phyloP scores from a whole-genome alignment of 1,140 invertebrate species.

The Leptinotarsa undecemlineata region DNA sequence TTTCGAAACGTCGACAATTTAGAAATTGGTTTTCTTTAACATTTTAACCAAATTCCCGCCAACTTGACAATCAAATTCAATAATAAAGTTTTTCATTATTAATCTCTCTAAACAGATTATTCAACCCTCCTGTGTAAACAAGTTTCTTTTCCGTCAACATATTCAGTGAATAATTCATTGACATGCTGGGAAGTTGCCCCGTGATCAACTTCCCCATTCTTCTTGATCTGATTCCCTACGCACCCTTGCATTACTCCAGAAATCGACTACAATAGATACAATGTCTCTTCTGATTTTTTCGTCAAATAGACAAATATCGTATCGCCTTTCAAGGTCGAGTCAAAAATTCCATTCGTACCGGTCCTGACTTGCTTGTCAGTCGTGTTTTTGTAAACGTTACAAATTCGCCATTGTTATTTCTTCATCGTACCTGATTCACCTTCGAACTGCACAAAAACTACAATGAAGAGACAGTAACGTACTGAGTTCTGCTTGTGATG shows the following conservation, averaged over 20 bases:
- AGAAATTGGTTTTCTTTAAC: no score
- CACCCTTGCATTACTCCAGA: not conserved
- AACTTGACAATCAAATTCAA: no score
- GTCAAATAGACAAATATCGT: not conserved
- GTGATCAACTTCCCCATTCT: not conserved
- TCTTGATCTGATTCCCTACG: not conserved
- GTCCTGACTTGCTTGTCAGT: constrained; percentile 15
- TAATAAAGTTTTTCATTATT: no score
- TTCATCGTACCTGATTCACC: constrained; percentile 34
- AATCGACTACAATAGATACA: not conserved
- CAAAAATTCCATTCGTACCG: not conserved
- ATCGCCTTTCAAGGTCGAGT: constrained; percentile 4
- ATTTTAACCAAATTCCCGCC: no score
- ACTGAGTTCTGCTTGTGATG: no score
- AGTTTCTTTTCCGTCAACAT: no score
- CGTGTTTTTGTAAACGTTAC: constrained; percentile 39
- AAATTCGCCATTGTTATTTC: constrained; percentile 37
- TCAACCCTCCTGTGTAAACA: no score
- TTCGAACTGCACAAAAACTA: not conserved
- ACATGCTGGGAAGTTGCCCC: not conserved
- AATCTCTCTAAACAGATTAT: no score
- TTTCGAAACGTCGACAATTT: no score
- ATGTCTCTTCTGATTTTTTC: not conserved
- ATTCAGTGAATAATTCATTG: no score
- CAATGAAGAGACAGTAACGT: no score